Conservation (phyloP, 2,113 vertebrate genomes). For the Micronisus gabar region DNA sequence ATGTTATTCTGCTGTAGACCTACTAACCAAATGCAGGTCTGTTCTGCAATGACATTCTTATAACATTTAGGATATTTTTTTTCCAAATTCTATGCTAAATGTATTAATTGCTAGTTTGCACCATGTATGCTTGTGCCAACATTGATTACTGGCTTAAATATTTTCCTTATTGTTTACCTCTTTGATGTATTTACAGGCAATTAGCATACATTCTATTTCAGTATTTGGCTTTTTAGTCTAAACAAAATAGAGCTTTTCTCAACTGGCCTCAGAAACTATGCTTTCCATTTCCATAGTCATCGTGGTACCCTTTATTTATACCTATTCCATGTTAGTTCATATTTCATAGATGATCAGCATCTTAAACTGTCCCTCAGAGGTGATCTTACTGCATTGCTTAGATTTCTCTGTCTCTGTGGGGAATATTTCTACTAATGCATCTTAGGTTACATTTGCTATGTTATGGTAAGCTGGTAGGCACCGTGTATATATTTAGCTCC, state of each 20-base stretch:
- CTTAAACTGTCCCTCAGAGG: neutral
- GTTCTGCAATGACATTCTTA: neutral
- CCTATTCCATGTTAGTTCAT: neutral
- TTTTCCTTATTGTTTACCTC: neutral
- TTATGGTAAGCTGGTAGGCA: neutral
- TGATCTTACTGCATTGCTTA: neutral
- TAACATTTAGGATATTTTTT: neutral
- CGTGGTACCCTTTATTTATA: neutral
- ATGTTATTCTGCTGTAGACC: neutral
- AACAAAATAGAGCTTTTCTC: neutral
- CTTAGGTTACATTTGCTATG: neutral
- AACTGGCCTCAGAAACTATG: neutral
- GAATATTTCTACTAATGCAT: neutral
- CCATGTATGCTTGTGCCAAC: neutral
- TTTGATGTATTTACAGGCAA: neutral
- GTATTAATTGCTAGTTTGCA: neutral
- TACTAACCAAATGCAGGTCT: neutral
- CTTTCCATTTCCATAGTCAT: neutral
- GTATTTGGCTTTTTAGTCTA: neutral
- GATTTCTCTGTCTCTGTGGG: neutral
- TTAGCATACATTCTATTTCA: neutral
- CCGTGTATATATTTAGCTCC: neutral
- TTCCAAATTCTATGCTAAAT: neutral
- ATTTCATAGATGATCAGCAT: neutral
- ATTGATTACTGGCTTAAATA: neutral